Evolutionary conservation across 2,888 invertebrate species (phyloP), one percentile per base, ranked within the genome.

Genomic region (Monopis laevigella): DNA sequence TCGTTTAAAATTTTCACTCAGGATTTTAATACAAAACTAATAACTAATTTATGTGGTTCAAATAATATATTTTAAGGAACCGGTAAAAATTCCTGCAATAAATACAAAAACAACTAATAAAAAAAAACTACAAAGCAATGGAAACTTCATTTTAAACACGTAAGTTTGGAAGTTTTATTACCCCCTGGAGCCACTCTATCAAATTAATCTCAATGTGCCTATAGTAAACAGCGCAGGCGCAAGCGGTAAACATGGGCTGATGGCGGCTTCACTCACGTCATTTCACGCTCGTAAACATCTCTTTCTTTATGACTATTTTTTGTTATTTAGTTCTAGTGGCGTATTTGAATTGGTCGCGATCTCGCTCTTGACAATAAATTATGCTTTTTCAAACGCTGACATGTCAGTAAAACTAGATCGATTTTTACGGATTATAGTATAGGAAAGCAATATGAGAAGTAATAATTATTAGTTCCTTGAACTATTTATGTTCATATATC

Each of bases 361-460:
- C 67, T 67, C 65, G 69, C 67, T 59, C 70, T 74, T 68, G 73
- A 68, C 75, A 70, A 78, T 80, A 78, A 80, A 80, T 80, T 80
- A 77, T 73, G 59, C 60, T 70, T 73, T 78, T 75, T 74, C 65
- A 71, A 78, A 74, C 68, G 65, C 75, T 78, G 78, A 80, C 78
- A 78, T 73, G 78, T 63, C 69, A 75, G 71, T 78, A 78, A 78
- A 78, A 71, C 60, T 63, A 69, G 74, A 78, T 78, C 74, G 78
- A 78, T 80, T 78, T 75, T 78, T 73, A 80, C 78, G 78, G 77
- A 80, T 78, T 74, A 70, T 71, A 65, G 63, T 62, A 65, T 62
- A 62, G 68, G 19, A 18, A 72, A 72, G 69, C 71, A 67, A 72
- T 72, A 66, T 65, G 74, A 71, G 69, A 51, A 58, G 63, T 56